A percentile compares a stretch with the other conserved stretches of the same genome.
Evolutionary conservation across 2,113 vertebrate genomes (phyloP).

Genomic region (Arizona elegans): DNA sequence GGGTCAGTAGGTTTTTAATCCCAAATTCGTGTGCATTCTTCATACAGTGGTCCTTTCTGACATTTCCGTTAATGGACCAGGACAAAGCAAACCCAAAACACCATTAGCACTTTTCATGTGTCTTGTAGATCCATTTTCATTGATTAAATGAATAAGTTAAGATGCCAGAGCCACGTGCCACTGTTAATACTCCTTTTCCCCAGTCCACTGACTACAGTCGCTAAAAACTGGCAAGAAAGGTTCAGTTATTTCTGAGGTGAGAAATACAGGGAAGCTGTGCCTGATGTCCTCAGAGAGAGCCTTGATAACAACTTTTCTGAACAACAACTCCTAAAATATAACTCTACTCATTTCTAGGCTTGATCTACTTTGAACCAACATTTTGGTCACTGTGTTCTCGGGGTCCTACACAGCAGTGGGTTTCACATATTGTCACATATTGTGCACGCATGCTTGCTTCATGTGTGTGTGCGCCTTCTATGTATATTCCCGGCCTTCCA

Average conservation of each 20-base stretch:
- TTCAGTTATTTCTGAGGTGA: neutral
- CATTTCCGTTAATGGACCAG: neutral
- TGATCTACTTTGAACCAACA: neutral
- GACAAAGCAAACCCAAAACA: neutral
- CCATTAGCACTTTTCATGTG: neutral
- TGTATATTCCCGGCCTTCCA: too few relatives aligned
- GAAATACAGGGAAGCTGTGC: neutral
- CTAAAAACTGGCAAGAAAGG: neutral
- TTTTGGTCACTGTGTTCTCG: neutral
- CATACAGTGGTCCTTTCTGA: neutral
- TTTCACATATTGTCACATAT: too few relatives aligned
- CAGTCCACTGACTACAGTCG: neutral
- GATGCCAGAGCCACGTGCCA: neutral
- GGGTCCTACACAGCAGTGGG: neutral
- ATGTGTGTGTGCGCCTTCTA: too few relatives aligned
- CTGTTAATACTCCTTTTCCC: neutral
- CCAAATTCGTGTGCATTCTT: neutral
- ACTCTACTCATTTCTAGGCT: neutral
- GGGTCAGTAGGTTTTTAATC: neutral
- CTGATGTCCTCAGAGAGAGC: neutral
- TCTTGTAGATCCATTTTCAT: neutral
- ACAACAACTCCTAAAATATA: neutral
- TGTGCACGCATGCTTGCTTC: too few relatives aligned
- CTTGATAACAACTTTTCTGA: neutral
- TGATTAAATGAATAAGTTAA: neutral